Base-by-base conservation (phyloP, 2,113 vertebrate species). In the Henicopernis longicauda region DNA sequence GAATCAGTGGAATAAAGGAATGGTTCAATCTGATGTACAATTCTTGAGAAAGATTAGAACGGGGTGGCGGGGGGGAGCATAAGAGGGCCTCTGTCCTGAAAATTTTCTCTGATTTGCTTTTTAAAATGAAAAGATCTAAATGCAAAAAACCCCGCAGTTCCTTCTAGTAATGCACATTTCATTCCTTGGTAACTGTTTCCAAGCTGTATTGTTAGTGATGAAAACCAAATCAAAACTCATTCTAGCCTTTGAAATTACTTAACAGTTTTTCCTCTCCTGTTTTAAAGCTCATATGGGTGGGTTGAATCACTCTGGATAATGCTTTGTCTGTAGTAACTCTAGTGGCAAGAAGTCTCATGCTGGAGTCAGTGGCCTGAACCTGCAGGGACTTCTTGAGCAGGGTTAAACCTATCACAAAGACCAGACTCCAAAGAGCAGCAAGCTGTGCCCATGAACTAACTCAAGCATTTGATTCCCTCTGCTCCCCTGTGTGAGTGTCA, bases 171-270 rank as follows among this genome's bases (percentile, higher is more conserved):
- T 1, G 2, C 27, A 17, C 13, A 0, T 36, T 80, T 87, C 19
- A 55, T 70, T 88, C 61, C 95, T 86, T 95, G 88, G 82, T 82
- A 90, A 94, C 95, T 59, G 63, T 93, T 90, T 88, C 94, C 40
- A 95, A 77, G 77, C 27, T 9, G 8, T 74, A 55, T 52, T 79
- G 74, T 72, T 92, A 85, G 21, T 6, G 40, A n/a, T 31, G 25
- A 49, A 86, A 87, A 66, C 44, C 27, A 70, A 67, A 80, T 47
- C 54, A 81, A 77, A 97, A 44, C 63, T 89, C 42, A 7, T 44
- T 57, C 16, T 34, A 16, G 40, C 20, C 65, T 91, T 86, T 81
- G 67, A 93, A 93, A 91, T 94, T 15, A 29, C 61, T 79, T 80
- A 76, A 40, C 42, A 66, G 59, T 23, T 62, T 74, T 38, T 31